Percentiles rank a stretch among this genome's conserved stretches.
phyloP scores from a whole-genome alignment of 2,797 vertebrate species.

The Chelonia mydas region DNA sequence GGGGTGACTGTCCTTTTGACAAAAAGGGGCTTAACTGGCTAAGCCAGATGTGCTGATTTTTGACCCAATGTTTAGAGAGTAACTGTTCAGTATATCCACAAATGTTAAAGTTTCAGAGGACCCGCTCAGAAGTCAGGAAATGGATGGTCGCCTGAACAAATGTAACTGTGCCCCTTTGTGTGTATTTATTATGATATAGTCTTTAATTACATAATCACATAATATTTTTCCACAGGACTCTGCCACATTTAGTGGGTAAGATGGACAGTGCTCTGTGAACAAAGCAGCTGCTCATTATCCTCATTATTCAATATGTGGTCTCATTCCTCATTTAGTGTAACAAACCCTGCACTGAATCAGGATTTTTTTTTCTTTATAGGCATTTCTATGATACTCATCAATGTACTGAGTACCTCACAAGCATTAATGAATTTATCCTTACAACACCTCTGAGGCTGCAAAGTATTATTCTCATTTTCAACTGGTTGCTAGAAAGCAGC shows the following conservation, averaged over 20 bases:
- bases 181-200: neutral
- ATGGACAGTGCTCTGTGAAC: neutral
- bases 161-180: neutral
- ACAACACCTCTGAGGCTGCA: neutral
- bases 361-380: neutral
- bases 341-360: neutral
- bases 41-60: neutral
- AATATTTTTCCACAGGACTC: neutral
- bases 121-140: neutral
- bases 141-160: neutral
- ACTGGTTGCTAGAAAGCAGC: neutral
- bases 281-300: neutral
- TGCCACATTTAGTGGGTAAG: neutral
- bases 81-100: neutral
- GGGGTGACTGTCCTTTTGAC: neutral
- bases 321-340: neutral
- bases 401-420: conserved; percentile 15
- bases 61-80: neutral
- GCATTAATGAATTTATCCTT: neutral
- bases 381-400: neutral
- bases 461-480: conserved; percentile 17
- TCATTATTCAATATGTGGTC: neutral
- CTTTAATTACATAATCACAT: neutral
- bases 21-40: conserved; percentile 7
- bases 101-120: neutral